Conservation (phyloP, 92 coral and sea anemone genomes). For the Siderastrea radians region DNA sequence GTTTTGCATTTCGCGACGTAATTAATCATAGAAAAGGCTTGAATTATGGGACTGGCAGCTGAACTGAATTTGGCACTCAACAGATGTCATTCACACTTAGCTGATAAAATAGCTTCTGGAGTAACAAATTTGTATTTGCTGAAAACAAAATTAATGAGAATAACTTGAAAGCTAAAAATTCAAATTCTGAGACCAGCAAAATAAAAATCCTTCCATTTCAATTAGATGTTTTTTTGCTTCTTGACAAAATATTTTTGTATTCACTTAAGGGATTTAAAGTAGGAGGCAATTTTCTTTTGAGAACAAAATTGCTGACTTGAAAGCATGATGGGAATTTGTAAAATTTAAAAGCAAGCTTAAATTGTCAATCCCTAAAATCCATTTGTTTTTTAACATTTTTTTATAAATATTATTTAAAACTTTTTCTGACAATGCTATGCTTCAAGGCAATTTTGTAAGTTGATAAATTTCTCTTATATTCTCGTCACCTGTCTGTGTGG, state of each 20-base stretch:
- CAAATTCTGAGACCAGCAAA: neutral
- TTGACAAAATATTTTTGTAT: slow-evolving; percentile 13
- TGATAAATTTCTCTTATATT: neutral
- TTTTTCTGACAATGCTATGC: no score
- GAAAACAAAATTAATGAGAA: slow-evolving; percentile 11
- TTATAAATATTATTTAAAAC: no score
- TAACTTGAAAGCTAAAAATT: neutral
- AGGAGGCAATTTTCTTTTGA: neutral
- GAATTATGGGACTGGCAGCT: slow-evolving; percentile 13
- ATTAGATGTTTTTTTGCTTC: neutral
- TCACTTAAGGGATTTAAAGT: neutral
- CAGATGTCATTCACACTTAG: slow-evolving; percentile 5
- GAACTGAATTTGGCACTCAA: slow-evolving; percentile 21
- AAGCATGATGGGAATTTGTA: no score
- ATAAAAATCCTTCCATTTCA: neutral
- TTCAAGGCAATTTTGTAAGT: neutral
- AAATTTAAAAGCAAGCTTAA: no score
- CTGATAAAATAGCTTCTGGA: neutral
- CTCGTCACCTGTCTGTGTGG: neutral
- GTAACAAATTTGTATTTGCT: slow-evolving; percentile 19
- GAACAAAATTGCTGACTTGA: neutral
- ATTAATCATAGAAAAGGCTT: neutral
- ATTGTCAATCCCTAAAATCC: no score
- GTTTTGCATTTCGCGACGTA: neutral
- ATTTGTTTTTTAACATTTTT: no score